Percentiles rank a stretch among this genome's conserved stretches.
phyloP scores from a whole-genome alignment of 2,113 vertebrate species.

The Illadopsis cleaveri region DNA sequence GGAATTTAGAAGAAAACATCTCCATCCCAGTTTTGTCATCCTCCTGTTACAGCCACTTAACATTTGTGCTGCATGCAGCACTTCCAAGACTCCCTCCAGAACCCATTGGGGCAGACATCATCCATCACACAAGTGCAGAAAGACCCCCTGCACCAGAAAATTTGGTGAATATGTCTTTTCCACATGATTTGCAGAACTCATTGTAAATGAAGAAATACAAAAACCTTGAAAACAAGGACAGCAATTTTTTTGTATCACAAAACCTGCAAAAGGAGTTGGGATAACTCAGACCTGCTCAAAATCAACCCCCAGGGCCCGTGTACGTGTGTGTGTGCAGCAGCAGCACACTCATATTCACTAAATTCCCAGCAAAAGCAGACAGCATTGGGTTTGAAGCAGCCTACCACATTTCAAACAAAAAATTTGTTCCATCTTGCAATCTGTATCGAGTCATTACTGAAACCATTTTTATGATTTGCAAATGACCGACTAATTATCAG shows the following conservation, averaged over 20 bases:
- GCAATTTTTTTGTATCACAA: not conserved
- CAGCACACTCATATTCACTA: not conserved
- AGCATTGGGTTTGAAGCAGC: not conserved
- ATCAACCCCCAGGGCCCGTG: fast-evolving
- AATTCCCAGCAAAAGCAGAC: not conserved
- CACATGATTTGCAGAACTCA: not conserved
- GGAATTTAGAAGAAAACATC: not conserved
- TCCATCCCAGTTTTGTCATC: not conserved
- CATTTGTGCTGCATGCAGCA: not conserved
- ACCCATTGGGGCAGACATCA: not conserved
- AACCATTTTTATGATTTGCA: constrained; percentile 49
- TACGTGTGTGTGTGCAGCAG: fast-evolving
- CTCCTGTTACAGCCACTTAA: not conserved
- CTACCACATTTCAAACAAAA: not conserved
- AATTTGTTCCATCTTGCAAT: not conserved
- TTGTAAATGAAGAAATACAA: not conserved
- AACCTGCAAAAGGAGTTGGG: not conserved
- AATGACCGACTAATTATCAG: constrained; percentile 14
- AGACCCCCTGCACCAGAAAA: not conserved
- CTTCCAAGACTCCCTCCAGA: not conserved
- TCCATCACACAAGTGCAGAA: not conserved
- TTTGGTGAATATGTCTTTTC: not conserved
- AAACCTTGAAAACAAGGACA: not conserved
- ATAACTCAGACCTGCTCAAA: not conserved
- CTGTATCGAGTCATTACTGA: not conserved